Evolutionary conservation across 2,113 vertebrate genomes (phyloP).

Genomic region (Condylura cristata): DNA sequence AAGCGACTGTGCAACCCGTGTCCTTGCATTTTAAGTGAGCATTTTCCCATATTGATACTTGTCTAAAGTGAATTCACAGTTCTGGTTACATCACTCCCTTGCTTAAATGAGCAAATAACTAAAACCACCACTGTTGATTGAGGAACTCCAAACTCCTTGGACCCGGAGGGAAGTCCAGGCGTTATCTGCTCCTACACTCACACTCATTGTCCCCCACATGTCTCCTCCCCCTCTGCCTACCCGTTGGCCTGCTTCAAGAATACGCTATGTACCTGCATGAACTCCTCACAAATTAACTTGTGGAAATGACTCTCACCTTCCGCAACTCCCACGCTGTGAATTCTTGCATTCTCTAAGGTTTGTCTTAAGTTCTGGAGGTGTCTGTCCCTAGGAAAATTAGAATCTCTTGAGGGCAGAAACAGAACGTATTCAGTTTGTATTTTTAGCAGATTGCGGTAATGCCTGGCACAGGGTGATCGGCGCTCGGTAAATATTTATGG

Average conservation of each 20-base stretch:
- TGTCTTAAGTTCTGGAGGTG: constrained; percentile 25
- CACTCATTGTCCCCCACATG: no score
- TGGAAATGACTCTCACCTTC: background rate
- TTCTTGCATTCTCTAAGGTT: constrained; percentile 28
- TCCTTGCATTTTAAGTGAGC: background rate
- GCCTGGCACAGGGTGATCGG: constrained; percentile 34
- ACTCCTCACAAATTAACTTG: background rate
- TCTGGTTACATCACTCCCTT: background rate
- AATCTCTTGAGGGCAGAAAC: constrained; percentile 29
- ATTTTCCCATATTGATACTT: background rate
- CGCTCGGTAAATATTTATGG: constrained; percentile 57
- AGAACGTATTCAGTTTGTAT: constrained; percentile 39
- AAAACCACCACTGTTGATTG: background rate
- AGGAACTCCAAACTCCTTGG: background rate
- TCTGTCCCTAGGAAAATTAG: constrained; percentile 31
- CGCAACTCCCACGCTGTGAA: background rate
- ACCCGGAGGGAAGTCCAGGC: background rate
- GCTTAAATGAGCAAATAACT: background rate
- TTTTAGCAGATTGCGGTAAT: constrained; percentile 50
- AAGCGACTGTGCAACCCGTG: background rate
- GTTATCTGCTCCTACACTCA: no score
- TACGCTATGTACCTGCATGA: background rate
- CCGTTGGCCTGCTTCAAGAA: background rate
- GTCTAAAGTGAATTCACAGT: background rate
- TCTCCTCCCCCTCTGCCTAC: rapidly evolving